These are phyloP conservation scores for Epirrhoe alternata DNA, from an alignment of 2,888 invertebrate genomes.

Conservation along the genomic window DNA sequence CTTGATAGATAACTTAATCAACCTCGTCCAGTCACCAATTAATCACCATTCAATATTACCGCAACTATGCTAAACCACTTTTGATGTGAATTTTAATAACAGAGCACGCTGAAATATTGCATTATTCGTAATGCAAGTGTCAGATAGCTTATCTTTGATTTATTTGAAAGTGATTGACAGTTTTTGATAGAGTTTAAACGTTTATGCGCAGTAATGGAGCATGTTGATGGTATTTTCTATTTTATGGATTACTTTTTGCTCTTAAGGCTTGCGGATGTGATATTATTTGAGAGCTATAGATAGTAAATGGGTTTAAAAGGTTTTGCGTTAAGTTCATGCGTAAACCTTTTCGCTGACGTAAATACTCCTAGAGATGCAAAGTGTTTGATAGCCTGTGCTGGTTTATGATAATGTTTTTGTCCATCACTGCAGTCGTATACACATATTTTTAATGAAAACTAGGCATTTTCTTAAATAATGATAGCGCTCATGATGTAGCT, in stretches of 20 bases:
- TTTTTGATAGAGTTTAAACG: constrained; percentile 20
- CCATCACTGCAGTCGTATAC: no score
- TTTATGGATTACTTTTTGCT: constrained; percentile 13
- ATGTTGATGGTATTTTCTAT: not conserved
- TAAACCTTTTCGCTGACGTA: not conserved
- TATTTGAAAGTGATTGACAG: constrained; percentile 20
- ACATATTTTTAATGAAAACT: no score
- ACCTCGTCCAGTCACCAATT: constrained; percentile 12
- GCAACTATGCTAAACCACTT: constrained; percentile 29
- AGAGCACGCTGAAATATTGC: constrained; percentile 16
- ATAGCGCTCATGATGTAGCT: no score
- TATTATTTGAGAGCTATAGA: not conserved
- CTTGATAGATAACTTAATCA: constrained; percentile 20
- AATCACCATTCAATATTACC: constrained; percentile 19
- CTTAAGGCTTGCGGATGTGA: not conserved
- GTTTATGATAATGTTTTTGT: no score
- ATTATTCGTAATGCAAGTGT: constrained; percentile 20
- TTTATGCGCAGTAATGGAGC: constrained; percentile 9
- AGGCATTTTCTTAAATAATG: no score
- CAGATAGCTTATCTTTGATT: constrained; percentile 16
- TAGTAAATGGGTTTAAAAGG: not conserved
- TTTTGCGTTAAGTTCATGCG: not conserved
- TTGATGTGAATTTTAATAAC: constrained; percentile 32
- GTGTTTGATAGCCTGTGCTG: no score
- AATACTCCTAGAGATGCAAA: not conserved